A percentile compares a stretch with the other conserved stretches of the same genome.
Conservation (phyloP, 2,113 vertebrate genomes). For the Indicator maculatus region DNA sequence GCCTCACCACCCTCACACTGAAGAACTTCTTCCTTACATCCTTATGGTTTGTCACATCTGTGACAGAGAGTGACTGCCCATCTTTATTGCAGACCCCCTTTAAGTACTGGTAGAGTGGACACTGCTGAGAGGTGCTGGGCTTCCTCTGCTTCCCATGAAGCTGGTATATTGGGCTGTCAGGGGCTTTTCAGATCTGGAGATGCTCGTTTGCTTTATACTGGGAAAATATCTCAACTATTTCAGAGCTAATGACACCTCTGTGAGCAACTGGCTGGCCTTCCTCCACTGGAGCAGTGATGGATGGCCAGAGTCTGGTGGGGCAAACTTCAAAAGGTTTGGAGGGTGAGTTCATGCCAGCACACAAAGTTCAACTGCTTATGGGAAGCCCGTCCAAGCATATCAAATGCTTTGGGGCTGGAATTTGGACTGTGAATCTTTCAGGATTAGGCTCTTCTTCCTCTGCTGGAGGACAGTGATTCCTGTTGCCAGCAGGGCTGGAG, state of each 20-base stretch:
- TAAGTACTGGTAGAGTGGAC: too few species aligned
- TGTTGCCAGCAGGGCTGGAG: neutral
- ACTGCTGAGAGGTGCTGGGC: neutral
- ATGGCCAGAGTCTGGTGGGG: neutral
- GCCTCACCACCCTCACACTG: neutral
- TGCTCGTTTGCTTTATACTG: fast-evolving
- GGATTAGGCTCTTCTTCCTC: neutral
- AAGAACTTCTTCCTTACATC: neutral
- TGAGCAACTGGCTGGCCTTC: neutral
- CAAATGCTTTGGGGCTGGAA: neutral
- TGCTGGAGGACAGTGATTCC: neutral
- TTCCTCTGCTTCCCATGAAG: neutral
- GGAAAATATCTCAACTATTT: neutral
- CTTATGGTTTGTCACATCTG: too few species aligned
- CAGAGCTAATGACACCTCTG: neutral
- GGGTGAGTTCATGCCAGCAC: neutral
- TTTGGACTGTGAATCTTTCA: neutral
- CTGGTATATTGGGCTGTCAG: neutral
- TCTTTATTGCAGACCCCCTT: neutral
- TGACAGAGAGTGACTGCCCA: neutral
- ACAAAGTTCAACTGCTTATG: neutral
- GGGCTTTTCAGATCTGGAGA: neutral
- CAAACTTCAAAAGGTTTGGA: neutral
- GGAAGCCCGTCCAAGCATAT: neutral
- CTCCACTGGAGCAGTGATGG: neutral